Conservation (phyloP, 2,797 vertebrate species). For the Cygnus olor region DNA sequence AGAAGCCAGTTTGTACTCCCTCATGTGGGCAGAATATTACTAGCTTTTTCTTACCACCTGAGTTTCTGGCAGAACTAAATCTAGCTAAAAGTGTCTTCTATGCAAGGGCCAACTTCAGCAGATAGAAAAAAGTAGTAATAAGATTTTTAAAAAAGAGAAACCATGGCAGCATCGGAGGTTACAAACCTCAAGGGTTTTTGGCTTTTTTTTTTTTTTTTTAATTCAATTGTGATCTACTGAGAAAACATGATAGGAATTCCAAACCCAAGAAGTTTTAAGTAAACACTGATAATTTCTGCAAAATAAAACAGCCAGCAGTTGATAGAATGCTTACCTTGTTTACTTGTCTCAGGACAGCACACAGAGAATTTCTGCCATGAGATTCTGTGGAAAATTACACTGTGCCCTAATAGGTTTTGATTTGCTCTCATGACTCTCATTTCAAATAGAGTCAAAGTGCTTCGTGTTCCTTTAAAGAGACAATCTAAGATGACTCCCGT, state of each 20-base stretch:
- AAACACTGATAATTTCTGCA: not conserved
- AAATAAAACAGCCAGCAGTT: not conserved
- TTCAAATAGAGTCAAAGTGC: conserved; percentile 1
- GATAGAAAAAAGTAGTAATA: not conserved
- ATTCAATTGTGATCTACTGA: not conserved
- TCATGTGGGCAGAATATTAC: not conserved
- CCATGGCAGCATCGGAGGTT: conserved; percentile 29
- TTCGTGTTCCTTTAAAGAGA: conserved; percentile 31
- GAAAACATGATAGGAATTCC: conserved; percentile 9
- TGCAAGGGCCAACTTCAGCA: not conserved
- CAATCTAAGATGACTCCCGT: not conserved
- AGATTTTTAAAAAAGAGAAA: not conserved
- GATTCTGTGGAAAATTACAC: not conserved
- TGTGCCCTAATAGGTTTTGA: not conserved
- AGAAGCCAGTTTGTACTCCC: not conserved
- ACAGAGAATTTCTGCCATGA: not conserved
- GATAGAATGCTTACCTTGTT: not conserved
- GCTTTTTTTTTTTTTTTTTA: not conserved
- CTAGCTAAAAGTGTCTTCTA: not conserved
- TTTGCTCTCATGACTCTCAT: not conserved
- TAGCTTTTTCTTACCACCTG: not conserved
- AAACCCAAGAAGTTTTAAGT: conserved; percentile 9
- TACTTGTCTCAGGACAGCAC: not conserved
- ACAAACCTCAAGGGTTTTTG: not conserved
- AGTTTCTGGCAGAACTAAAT: not conserved